Conservation (phyloP, 92 coral and sea anemone genomes). For the Zoanthus sansibaricus region DNA sequence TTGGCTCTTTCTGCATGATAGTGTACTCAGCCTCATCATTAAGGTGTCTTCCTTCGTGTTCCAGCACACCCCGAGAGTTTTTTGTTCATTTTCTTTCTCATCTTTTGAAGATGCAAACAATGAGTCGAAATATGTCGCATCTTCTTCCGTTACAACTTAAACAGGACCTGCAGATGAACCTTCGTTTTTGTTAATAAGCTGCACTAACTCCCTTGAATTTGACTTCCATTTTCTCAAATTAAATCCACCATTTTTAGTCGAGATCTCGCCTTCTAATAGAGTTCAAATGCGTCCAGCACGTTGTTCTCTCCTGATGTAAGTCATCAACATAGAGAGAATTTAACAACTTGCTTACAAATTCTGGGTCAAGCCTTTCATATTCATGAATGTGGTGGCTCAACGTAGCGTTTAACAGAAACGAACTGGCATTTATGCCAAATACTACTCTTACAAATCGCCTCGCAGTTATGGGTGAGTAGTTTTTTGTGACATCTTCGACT, state of each 20-base stretch:
- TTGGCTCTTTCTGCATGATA: not conserved
- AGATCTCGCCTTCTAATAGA: not conserved
- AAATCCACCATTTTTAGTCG: not conserved
- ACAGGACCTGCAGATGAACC: conserved; percentile 1
- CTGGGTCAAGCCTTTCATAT: no score
- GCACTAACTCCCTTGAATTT: not conserved
- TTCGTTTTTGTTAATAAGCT: conserved; percentile 16
- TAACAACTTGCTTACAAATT: not conserved
- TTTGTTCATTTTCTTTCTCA: not conserved
- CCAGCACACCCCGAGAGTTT: conserved; percentile 29
- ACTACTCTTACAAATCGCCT: not conserved
- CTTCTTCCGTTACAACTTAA: not conserved
- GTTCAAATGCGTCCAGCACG: not conserved
- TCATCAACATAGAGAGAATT: conserved; percentile 17
- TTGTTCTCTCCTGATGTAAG: conserved; percentile 15
- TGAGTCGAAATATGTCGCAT: not conserved
- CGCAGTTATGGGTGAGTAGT: not conserved
- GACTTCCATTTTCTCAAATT: not conserved
- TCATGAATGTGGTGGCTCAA: no score
- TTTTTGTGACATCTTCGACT: no score
- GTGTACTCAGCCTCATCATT: not conserved
- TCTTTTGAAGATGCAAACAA: not conserved
- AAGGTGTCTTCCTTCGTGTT: conserved; percentile 24
- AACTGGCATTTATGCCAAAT: not conserved
- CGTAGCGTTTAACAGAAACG: no score